Evolutionary conservation across 2,113 vertebrate genomes (phyloP).

Genomic region (Sceloporus tristichus): DNA sequence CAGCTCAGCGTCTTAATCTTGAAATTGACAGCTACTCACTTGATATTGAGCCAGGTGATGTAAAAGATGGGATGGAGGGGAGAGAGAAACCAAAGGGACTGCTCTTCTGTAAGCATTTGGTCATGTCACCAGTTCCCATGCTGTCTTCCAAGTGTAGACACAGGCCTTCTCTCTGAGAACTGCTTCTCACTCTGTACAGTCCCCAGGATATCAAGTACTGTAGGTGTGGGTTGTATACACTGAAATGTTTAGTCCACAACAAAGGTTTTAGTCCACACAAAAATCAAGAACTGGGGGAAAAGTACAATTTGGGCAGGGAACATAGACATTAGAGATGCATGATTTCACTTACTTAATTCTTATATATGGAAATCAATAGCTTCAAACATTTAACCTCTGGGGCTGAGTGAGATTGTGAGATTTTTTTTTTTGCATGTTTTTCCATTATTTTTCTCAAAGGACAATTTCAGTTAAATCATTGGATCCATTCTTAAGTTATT

Average conservation of each 20-base stretch:
- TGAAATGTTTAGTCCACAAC: background rate
- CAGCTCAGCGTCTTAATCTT: conserved; percentile 80
- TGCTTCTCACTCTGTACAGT: background rate
- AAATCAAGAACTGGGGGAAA: too few relatives aligned
- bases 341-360: too few relatives aligned
- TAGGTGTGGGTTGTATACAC: background rate
- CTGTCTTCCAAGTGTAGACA: background rate
- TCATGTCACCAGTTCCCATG: background rate
- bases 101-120: background rate
- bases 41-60: conserved; percentile 89
- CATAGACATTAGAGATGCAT: too few relatives aligned
- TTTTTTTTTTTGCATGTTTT: too few relatives aligned
- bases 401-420: too few relatives aligned
- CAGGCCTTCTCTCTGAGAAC: background rate
- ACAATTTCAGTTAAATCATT: background rate
- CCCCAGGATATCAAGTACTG: background rate
- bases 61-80: background rate
- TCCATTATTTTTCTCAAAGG: too few relatives aligned
- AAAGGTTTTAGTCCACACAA: too few relatives aligned
- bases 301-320: too few relatives aligned
- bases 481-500: background rate
- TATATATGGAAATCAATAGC: too few relatives aligned
- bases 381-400: too few relatives aligned
- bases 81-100: background rate
- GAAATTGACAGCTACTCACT: conserved; percentile 91